Evolutionary conservation across 2,797 vertebrate species (phyloP), one percentile per base, ranked within the genome.

Genomic region (Sebastes flavidus): DNA sequence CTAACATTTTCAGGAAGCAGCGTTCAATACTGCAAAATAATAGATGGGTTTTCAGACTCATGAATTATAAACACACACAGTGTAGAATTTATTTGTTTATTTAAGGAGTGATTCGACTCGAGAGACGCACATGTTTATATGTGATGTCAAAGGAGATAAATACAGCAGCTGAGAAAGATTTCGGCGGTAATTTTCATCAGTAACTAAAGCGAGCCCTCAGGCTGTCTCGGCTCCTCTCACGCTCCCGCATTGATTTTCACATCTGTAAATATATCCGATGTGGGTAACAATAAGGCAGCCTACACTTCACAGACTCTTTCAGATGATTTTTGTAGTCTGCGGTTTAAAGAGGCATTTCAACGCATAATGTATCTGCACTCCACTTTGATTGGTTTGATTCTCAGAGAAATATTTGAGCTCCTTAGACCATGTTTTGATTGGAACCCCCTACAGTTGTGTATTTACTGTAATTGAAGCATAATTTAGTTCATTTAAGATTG

Each of bases 101-200:
- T 70, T 71, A n/a, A 9, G 18, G 9, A 81, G 66, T 22, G 14
- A 66, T 65, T 77, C 5, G 32, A 20, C 25, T 66, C 9, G 5
- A 63, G 54, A 73, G 49, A 59, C 7, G 6, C 18, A 58, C 13
- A 0, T 68, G 72, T 85, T 78, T n/a, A 13, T 59, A 6, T 72
- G 18, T 76, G 34, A 78, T 69, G 70, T 54, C 54, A 71, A 22
- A 65, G 65, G 63, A 83, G 70, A 69, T 66, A 6, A 65, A 72
- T 34, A 3, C 59, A 81, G 76, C 68, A 61, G 70, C 71, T 34
- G 77, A 81, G 65, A 66, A 68, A 30, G 80, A 84, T 82, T 79
- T 27, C 34, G 60, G 29, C 36, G 72, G 55, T 81, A 66, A 74
- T 86, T 68, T 77, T 11, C 63, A 79, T 90, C 77, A 68, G 62